These are phyloP conservation scores for Andricus quercusramuli DNA, from an alignment of 2,888 invertebrate species.

Conservation along the genomic window DNA sequence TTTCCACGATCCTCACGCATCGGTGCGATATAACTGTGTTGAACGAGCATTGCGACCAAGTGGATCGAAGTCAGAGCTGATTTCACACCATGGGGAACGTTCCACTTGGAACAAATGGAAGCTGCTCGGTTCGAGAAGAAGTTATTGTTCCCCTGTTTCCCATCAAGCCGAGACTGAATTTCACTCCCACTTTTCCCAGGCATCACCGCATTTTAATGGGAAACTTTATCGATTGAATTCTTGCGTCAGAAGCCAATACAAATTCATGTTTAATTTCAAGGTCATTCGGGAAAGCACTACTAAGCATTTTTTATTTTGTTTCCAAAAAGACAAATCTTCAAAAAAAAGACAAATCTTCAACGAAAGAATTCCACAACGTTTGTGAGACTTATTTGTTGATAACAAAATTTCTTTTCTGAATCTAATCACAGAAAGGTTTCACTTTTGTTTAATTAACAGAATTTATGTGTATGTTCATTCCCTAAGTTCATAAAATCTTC, in stretches of 20 bases:
- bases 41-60: constrained; percentile 3
- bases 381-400: too few relatives aligned
- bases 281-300: too few relatives aligned
- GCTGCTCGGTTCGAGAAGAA: constrained; percentile 22
- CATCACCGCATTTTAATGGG: not conserved
- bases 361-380: too few relatives aligned
- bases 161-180: not conserved
- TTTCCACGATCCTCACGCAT: constrained; percentile 27
- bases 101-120: constrained; percentile 13
- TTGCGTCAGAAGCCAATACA: not conserved
- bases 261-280: not conserved
- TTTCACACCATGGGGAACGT: constrained; percentile 9
- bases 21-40: not conserved
- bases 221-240: constrained; percentile 14
- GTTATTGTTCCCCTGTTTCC: constrained; percentile 22
- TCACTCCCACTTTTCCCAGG: not conserved
- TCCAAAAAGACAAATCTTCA: too few relatives aligned
- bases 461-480: too few relatives aligned
- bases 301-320: too few relatives aligned
- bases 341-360: too few relatives aligned
- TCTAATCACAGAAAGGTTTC: too few relatives aligned
- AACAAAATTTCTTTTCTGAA: too few relatives aligned
- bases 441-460: too few relatives aligned
- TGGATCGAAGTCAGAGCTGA: constrained; percentile 32
- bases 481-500: too few relatives aligned